Conservation (phyloP, 2,888 invertebrate genomes). For the Zelleria hepariella region DNA sequence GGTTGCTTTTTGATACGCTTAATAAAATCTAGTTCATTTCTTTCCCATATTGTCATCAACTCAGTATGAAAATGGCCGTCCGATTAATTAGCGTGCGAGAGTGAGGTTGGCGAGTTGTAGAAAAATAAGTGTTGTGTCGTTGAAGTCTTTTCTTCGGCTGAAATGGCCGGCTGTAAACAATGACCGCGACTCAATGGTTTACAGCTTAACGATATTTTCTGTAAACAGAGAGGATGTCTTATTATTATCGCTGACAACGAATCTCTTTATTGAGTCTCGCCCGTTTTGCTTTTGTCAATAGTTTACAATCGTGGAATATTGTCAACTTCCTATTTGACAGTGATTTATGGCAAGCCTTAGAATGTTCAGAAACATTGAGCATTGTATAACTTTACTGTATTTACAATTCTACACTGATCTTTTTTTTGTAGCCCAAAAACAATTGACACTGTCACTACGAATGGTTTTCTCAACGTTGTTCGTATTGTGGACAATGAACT, state of each 20-base stretch:
- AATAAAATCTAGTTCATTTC: conserved; percentile 31
- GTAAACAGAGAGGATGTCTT: conserved; percentile 26
- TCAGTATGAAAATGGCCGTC: not conserved
- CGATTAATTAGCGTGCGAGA: not conserved
- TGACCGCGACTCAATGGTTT: conserved; percentile 40
- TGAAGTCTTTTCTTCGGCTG: conserved; percentile 26
- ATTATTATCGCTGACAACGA: conserved; percentile 35
- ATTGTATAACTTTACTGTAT: not conserved
- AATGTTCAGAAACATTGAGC: conserved; percentile 7
- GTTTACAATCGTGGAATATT: conserved; percentile 26
- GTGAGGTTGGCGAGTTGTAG: too few relatives aligned
- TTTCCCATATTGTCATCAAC: not conserved
- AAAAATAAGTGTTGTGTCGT: not conserved
- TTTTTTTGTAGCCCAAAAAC: not conserved
- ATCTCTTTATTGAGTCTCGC: conserved; percentile 36
- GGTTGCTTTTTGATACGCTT: conserved; percentile 52
- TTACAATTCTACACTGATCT: not conserved
- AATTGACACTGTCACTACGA: not conserved
- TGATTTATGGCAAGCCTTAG: conserved; percentile 50
- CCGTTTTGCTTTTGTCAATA: conserved; percentile 34
- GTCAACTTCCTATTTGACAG: conserved; percentile 48
- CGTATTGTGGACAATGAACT: not conserved
- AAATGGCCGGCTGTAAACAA: conserved; percentile 40
- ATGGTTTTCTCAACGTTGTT: not conserved
- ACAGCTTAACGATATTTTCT: conserved; percentile 45